Evolutionary conservation across 2,113 vertebrate species (phyloP).

Genomic region (Melanerpes formicivorus): DNA sequence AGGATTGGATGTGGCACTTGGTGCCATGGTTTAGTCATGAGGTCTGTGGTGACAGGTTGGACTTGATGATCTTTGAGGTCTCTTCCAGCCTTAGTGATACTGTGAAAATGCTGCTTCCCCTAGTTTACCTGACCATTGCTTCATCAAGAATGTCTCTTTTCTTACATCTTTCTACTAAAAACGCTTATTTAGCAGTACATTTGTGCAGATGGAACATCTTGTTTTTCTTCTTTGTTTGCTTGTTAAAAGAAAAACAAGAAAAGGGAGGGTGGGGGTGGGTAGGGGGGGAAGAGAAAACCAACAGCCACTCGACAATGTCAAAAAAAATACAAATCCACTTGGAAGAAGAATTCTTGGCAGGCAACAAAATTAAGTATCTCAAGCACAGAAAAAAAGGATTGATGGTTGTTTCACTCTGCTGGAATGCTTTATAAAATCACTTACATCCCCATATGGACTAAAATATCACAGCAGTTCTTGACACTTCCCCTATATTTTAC

Average conservation of each 20-base stretch:
- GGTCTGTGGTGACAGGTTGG: too few species aligned
- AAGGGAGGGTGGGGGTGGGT: too few species aligned
- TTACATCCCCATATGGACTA: conserved; percentile 12
- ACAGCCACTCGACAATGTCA: neutral
- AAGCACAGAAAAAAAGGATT: neutral
- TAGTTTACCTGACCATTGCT: neutral
- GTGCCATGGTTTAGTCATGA: too few species aligned
- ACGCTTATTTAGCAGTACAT: neutral
- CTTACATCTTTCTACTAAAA: neutral
- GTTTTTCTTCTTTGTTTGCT: neutral
- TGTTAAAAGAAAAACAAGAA: neutral
- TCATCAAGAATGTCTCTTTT: neutral
- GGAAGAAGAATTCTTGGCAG: neutral
- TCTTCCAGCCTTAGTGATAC: too few species aligned
- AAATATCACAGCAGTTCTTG: conserved; percentile 17
- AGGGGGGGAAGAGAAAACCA: neutral
- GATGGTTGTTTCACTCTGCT: conserved; percentile 10
- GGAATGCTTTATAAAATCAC: conserved; percentile 51
- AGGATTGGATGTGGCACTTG: too few species aligned
- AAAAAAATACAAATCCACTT: neutral
- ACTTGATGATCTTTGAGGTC: too few species aligned
- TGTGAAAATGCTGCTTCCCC: neutral
- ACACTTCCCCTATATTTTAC: conserved; percentile 38
- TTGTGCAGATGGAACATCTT: neutral
- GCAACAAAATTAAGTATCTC: neutral